These are phyloP conservation scores for Meloidogyne hapla DNA, from an alignment of 1,140 invertebrate genomes.

Conservation along the genomic window DNA sequence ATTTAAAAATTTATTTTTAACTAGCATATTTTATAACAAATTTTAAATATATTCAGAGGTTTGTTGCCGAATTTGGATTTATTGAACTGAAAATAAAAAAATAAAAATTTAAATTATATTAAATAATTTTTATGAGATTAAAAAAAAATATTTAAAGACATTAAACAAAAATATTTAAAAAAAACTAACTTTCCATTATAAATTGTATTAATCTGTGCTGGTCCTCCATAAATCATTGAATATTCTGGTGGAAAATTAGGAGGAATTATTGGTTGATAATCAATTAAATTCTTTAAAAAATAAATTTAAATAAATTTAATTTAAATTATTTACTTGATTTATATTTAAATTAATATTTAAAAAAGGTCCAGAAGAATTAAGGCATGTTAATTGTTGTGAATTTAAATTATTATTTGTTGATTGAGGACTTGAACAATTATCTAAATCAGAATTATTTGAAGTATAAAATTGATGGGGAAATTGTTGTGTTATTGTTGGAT, in stretches of 20 bases:
- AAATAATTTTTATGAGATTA: no score
- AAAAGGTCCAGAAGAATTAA: no score
- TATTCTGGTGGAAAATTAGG: neutral
- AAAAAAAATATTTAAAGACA: no score
- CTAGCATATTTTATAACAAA: neutral
- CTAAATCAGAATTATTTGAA: neutral
- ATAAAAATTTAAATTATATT: neutral
- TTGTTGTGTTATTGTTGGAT: neutral
- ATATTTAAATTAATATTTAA: slow-evolving; percentile 16
- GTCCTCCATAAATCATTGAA: slow-evolving; percentile 12
- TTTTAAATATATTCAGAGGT: slow-evolving; percentile 19
- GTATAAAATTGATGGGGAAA: neutral
- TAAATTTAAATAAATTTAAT: neutral
- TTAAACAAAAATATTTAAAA: no score
- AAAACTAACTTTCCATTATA: slow-evolving; percentile 12
- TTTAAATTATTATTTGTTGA: neutral
- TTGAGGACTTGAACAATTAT: neutral
- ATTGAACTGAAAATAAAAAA: slow-evolving; percentile 26
- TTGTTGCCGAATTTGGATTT: slow-evolving; percentile 43
- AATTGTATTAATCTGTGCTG: neutral
- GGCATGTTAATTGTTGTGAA: neutral
- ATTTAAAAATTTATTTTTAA: no score
- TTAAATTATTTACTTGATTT: neutral
- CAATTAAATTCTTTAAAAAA: neutral
- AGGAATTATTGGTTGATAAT: neutral